Conservation (phyloP, 2,113 vertebrate species). For the Alethe castanea region DNA sequence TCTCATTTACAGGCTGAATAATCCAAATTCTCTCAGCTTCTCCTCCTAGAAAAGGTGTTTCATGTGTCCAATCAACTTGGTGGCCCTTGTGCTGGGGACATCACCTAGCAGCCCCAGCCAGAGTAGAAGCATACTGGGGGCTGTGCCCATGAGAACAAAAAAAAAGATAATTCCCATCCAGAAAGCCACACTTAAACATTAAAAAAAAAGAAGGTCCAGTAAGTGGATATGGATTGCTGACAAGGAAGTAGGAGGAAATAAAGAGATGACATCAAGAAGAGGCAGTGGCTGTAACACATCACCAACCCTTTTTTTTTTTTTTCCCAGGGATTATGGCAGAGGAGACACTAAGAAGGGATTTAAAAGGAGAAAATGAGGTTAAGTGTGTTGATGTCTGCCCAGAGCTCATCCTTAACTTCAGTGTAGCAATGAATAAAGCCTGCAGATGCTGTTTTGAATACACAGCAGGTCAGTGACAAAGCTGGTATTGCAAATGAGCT, state of each 20-base stretch:
- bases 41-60: not conserved
- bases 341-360: constrained; percentile 24
- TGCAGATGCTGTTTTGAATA: not conserved
- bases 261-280: not conserved
- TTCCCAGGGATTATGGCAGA: not conserved
- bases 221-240: not conserved
- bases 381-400: constrained; percentile 13
- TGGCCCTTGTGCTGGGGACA: not conserved
- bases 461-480: not conserved
- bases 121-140: not conserved
- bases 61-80: not conserved
- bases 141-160: not conserved
- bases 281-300: not conserved
- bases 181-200: not conserved
- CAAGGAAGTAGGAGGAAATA: not conserved
- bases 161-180: not conserved
- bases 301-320: not conserved
- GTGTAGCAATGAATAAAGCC: not conserved
- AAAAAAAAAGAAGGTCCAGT: not conserved
- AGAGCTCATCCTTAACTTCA: not conserved
- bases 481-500: not conserved
- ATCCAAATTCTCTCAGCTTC: not conserved
- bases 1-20: not conserved
- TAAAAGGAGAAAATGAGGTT: constrained; percentile 34
- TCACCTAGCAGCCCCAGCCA: not conserved